Evolutionary conservation across 2,797 vertebrate species (phyloP), one percentile per base, ranked within the genome.

Genomic region (Centropyge bicolor): DNA sequence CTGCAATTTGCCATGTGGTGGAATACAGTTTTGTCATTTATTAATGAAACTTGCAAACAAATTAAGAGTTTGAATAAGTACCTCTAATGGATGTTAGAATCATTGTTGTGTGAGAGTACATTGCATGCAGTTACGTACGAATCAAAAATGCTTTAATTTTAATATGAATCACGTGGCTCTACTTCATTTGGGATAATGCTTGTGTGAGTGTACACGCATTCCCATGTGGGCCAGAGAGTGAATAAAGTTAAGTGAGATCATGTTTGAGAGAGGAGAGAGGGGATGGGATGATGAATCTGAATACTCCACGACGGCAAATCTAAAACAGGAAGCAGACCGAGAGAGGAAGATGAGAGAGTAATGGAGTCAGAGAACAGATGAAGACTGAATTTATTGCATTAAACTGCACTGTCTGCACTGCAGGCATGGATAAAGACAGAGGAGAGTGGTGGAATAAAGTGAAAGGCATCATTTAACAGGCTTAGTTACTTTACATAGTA

Each of bases 281-380:
- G 57, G 61, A 71, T 22, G 22, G 51, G 59, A 60, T 43, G 80
- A 68, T 5, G 73, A 70, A 5, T 74, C 76, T 60, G 46, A 24
- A 20, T 38, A 51, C 70, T 79, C 68, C 52, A 56, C 27, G 48
- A 67, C 54, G 73, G 59, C 71, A 45, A 52, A 74, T 73, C 74
- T 80, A 68, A 87, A 80, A 55, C 83, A 88, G 87, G 86, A 89
- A 83, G 83, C 64, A 82, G 80, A 86, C 72, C 24, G 59, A 61
- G 61, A 84, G 85, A 41, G 52, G 45, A 85, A 22, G 70, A 79
- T 68, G 74, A 80, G 75, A 68, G 69, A 78, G 80, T 85, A 85
- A 89, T 85, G 84, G 79, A 83, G 61, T 55, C 82, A 78, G 76
- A 81, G 77, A 82, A 45, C 75, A 88, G 84, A 83, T 70, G 70